phyloP scores from a whole-genome alignment of 2,113 vertebrate genomes.

The Aleadryas rufinucha region DNA sequence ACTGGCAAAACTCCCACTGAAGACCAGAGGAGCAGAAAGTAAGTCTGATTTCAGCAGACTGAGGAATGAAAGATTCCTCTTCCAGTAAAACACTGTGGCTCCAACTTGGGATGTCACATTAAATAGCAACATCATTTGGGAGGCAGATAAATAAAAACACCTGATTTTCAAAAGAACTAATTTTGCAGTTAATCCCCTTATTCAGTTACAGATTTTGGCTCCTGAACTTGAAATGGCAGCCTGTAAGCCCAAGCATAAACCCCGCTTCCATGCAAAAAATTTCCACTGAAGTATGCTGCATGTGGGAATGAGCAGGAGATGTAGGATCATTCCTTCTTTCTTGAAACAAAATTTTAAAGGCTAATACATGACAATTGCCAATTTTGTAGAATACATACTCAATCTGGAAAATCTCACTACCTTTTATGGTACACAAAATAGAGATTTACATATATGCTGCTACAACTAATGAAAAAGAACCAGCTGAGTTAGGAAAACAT shows the following conservation, averaged over 20 bases:
- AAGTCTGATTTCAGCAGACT: not conserved
- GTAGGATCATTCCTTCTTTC: not conserved
- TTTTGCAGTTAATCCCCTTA: not conserved
- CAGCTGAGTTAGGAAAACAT: not conserved
- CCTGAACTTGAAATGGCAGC: not conserved
- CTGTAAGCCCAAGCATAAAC: not conserved
- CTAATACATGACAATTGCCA: not conserved
- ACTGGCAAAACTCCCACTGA: constrained; percentile 28
- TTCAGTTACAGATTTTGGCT: not conserved
- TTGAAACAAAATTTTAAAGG: not conserved
- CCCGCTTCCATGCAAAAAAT: not conserved
- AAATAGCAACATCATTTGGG: not conserved
- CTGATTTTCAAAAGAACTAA: constrained; percentile 9
- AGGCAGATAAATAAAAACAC: constrained; percentile 23
- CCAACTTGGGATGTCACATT: not conserved
- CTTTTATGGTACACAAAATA: not conserved
- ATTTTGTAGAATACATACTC: not conserved
- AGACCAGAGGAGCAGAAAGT: not conserved
- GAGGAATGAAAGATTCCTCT: not conserved
- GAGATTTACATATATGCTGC: not conserved
- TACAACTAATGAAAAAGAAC: not conserved
- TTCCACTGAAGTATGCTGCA: not conserved
- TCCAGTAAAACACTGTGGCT: not conserved
- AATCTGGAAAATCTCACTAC: not conserved
- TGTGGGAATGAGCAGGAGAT: not conserved